Evolutionary conservation across 2,797 vertebrate genomes (phyloP).

Genomic region (Eulemur mongoz): DNA sequence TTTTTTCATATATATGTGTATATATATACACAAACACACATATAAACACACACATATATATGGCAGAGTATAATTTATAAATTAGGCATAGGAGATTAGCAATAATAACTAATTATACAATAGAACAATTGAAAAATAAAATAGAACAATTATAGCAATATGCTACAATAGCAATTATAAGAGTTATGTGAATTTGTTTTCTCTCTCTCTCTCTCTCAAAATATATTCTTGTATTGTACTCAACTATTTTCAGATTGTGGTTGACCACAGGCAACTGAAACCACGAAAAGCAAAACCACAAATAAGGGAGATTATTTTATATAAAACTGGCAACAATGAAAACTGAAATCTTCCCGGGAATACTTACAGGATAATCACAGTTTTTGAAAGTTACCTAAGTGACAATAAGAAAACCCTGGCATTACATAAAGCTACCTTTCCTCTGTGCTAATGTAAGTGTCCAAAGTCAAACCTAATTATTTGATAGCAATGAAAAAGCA

Average conservation of each 20-base stretch:
- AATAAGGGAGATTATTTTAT: not conserved
- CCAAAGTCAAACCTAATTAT: not conserved
- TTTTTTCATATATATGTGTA: not conserved
- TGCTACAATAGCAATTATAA: not conserved
- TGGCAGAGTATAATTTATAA: not conserved
- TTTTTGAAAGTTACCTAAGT: not conserved
- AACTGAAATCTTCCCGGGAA: not conserved
- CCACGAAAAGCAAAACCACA: not conserved
- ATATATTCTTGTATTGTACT: not conserved
- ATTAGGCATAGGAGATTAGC: not conserved
- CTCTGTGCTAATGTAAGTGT: not conserved
- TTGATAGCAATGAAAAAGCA: not conserved
- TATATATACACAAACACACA: not conserved
- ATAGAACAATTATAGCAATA: not conserved
- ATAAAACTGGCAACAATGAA: not conserved
- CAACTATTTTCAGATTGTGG: not conserved
- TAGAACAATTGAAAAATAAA: not conserved
- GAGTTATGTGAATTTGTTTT: not conserved
- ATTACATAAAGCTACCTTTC: not conserved
- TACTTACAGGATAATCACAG: slow-evolving; percentile 11
- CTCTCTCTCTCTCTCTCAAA: not conserved
- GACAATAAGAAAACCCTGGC: not conserved
- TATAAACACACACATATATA: not conserved
- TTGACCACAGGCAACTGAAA: not conserved
- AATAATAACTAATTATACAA: not conserved